Evolutionary conservation across 1,140 invertebrate species (phyloP).

Genomic region (Diabrotica virgifera): DNA sequence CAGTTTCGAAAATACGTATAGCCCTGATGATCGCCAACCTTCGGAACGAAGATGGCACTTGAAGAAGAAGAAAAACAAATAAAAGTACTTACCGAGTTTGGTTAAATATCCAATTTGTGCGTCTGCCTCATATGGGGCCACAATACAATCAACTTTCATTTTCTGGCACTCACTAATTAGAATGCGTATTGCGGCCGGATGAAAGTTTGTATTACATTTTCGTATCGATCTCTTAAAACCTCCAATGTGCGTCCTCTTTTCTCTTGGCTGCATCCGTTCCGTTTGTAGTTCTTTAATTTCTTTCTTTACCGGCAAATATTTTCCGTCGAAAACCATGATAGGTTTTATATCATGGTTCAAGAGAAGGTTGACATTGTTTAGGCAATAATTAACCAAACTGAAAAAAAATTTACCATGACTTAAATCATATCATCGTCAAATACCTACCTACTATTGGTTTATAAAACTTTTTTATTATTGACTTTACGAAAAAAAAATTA

Average conservation of each 20-base stretch:
- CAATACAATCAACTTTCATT: constrained; percentile 83
- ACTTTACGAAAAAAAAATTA: no score
- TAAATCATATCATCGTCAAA: no score
- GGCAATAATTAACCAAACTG: no score
- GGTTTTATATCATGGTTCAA: constrained; percentile 84
- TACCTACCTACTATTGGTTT: no score
- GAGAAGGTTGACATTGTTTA: no score
- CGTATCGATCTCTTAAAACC: constrained; percentile 78
- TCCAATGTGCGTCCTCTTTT: constrained; percentile 72
- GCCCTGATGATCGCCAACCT: no score
- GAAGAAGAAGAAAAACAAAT: no score
- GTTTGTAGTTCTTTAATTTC: constrained; percentile 78
- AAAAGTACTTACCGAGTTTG: constrained; percentile 54
- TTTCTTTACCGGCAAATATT: constrained; percentile 88
- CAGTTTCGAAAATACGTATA: no score
- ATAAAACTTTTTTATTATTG: no score
- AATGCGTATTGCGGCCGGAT: constrained; percentile 82
- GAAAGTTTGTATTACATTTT: constrained; percentile 85
- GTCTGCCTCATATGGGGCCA: constrained; percentile 99
- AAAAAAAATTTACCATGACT: no score
- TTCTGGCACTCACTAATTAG: constrained; percentile 76
- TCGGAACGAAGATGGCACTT: no score
- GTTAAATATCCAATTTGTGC: constrained; percentile 95
- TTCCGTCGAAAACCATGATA: constrained; percentile 96
- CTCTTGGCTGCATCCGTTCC: constrained; percentile 77